Conservation (phyloP, 53 echinoderm and acorn worm genomes). For the Mesocentrotus franciscanus region DNA sequence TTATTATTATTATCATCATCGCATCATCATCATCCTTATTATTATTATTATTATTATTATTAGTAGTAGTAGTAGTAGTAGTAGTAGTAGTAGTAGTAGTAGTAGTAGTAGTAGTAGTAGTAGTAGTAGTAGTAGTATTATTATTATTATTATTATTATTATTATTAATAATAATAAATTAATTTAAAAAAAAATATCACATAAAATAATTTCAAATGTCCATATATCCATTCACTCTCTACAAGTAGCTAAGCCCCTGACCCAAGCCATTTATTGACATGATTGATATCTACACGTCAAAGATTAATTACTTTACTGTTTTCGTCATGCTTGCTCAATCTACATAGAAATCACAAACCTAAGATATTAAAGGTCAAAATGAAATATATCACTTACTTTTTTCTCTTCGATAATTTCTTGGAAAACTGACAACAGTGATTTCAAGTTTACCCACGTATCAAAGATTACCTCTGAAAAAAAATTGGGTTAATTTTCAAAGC, state of each 20-base stretch:
- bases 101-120: too few relatives aligned
- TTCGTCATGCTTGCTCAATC: not conserved
- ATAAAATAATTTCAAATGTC: too few relatives aligned
- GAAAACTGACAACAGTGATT: not conserved
- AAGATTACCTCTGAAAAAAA: not conserved
- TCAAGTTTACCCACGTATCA: not conserved
- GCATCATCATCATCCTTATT: too few relatives aligned
- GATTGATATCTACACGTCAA: not conserved
- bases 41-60: too few relatives aligned
- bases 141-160: too few relatives aligned
- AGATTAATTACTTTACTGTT: not conserved
- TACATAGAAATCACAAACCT: not conserved
- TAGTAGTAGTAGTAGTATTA: too few relatives aligned
- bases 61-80: too few relatives aligned
- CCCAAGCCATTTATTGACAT: not conserved
- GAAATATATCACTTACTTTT: not conserved
- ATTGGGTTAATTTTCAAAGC: not conserved
- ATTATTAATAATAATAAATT: too few relatives aligned
- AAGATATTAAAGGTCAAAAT: not conserved
- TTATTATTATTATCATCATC: too few relatives aligned
- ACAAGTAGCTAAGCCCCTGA: not conserved
- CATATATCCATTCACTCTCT: too few relatives aligned
- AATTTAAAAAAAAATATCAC: too few relatives aligned
- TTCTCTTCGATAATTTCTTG: not conserved
- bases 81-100: too few relatives aligned